phyloP scores from a whole-genome alignment of 2,797 vertebrate species.

The Cheirogaleus major region DNA sequence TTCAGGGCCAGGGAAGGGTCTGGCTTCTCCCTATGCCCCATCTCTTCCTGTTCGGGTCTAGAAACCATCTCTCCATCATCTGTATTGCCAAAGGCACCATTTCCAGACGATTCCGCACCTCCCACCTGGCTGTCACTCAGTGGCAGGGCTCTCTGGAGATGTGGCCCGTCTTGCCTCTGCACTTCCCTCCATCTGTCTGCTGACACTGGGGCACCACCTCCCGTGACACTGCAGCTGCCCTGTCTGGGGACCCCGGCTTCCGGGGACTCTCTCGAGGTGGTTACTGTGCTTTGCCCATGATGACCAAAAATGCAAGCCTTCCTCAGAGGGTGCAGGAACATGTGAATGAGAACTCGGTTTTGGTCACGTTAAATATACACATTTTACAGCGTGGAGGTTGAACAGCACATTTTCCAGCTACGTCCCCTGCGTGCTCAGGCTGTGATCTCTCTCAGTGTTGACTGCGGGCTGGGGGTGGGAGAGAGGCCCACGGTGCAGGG shows the following conservation, averaged over 20 bases:
- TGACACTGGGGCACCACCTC: accelerated
- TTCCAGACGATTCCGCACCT: not conserved
- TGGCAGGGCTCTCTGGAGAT: accelerated
- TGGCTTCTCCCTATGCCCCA: not conserved
- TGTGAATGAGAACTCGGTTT: not conserved
- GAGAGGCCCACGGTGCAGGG: not conserved
- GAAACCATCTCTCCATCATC: not conserved
- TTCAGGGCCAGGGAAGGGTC: accelerated
- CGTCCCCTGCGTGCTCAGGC: accelerated
- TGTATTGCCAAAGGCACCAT: not conserved
- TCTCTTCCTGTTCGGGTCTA: not conserved
- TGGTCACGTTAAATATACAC: not conserved
- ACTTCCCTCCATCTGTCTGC: no score
- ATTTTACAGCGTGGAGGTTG: not conserved
- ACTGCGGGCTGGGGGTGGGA: accelerated
- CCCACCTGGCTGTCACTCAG: not conserved
- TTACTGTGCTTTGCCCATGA: not conserved
- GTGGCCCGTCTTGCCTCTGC: not conserved
- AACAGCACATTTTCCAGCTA: not conserved
- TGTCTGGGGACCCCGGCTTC: not conserved
- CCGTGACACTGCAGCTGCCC: accelerated
- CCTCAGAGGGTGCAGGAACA: not conserved
- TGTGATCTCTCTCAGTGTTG: accelerated
- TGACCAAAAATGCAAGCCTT: not conserved
- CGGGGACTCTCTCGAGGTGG: not conserved